These are phyloP conservation scores for Leptonema lineaticorne DNA, from an alignment of 1,140 invertebrate species.

Conservation along the genomic window DNA sequence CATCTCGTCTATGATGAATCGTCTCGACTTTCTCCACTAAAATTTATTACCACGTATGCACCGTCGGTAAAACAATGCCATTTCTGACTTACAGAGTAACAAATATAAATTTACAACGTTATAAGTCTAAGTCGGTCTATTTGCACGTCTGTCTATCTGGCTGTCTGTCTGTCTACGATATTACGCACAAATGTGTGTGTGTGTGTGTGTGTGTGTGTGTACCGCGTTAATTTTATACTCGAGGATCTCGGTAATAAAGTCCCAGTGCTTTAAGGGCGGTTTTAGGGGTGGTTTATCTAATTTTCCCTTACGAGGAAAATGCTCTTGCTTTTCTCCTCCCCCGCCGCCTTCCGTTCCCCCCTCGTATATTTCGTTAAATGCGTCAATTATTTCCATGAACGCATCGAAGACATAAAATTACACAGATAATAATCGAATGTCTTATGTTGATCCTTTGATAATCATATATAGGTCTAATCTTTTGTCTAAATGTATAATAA, in stretches of 20 bases:
- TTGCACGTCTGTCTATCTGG: neutral
- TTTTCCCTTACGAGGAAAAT: conserved; percentile 30
- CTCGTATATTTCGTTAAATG: conserved; percentile 24
- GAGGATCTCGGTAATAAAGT: conserved; percentile 19
- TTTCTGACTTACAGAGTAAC: too few relatives aligned
- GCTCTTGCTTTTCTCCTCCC: too few relatives aligned
- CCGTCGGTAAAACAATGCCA: too few relatives aligned
- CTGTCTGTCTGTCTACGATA: neutral
- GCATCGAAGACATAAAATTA: conserved; percentile 31
- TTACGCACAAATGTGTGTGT: too few relatives aligned
- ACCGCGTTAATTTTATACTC: conserved; percentile 8
- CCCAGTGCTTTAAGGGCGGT: conserved; percentile 17
- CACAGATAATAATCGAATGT: too few relatives aligned
- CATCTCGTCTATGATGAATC: too few relatives aligned
- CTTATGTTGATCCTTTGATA: too few relatives aligned
- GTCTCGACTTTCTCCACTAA: too few relatives aligned
- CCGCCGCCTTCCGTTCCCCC: conserved; percentile 2
- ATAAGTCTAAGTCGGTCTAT: neutral
- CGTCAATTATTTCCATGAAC: conserved; percentile 38
- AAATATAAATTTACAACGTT: conserved; percentile 8
- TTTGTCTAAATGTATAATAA: too few relatives aligned
- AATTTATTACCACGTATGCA: too few relatives aligned
- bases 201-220: neutral
- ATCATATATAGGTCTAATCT: too few relatives aligned
- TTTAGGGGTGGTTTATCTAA: conserved; percentile 38